Evolutionary conservation across 2,113 vertebrate genomes (phyloP).

Genomic region (Athene noctua): DNA sequence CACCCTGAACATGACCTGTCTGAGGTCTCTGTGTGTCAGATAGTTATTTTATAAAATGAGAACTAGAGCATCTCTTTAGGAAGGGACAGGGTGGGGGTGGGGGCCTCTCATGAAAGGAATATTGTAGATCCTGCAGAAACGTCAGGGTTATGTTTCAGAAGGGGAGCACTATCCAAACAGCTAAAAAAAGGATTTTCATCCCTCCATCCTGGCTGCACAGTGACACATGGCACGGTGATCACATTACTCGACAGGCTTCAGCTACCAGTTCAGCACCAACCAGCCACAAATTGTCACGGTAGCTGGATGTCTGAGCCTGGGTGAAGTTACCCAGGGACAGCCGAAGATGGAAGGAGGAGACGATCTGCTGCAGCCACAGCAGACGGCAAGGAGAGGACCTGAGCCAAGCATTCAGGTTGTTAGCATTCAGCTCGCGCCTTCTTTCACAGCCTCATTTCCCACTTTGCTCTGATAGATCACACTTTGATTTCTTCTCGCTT

Average conservation of each 20-base stretch:
- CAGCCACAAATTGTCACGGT: background rate
- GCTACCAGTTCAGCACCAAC: background rate
- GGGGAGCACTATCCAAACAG: background rate
- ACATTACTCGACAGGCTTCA: background rate
- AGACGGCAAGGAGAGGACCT: background rate
- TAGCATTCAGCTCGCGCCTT: background rate
- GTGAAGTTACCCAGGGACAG: background rate
- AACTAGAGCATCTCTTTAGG: background rate
- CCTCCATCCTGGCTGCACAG: fast-evolving
- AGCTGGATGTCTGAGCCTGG: background rate
- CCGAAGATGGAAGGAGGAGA: background rate
- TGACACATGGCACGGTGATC: fast-evolving
- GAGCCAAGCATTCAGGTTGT: background rate
- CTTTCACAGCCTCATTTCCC: background rate
- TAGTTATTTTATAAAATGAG: background rate
- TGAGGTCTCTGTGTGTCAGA: background rate
- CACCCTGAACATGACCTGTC: background rate
- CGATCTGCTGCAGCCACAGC: background rate
- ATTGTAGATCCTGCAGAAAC: background rate
- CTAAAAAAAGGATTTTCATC: background rate
- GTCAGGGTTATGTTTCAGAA: background rate
- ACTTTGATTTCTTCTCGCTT: background rate
- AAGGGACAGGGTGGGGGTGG: background rate
- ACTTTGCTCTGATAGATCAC: background rate
- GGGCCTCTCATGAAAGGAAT: background rate